Conservation (phyloP, 2,888 invertebrate species). For the Hypolimnas misippus region DNA sequence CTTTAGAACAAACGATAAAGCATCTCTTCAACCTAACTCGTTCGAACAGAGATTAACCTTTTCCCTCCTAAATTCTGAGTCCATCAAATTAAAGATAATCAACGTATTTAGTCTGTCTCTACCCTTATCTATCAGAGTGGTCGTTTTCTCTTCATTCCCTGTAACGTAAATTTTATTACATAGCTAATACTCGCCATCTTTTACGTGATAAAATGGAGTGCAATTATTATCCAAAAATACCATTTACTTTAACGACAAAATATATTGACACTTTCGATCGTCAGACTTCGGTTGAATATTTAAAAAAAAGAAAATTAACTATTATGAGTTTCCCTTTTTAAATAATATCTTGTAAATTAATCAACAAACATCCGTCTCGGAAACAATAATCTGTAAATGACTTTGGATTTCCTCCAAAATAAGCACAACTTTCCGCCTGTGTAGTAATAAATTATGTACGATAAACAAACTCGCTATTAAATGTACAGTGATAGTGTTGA, state of each 20-base stretch:
- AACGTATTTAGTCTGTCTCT: background rate
- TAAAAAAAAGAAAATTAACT: too few relatives aligned
- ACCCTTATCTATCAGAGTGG: constrained; percentile 13
- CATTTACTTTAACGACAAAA: too few relatives aligned
- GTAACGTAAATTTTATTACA: constrained; percentile 26
- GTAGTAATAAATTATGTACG: constrained; percentile 64
- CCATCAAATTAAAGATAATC: constrained; percentile 19
- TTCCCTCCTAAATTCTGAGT: background rate
- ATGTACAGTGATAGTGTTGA: constrained; percentile 43
- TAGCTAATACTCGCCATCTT: constrained; percentile 17
- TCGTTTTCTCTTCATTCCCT: constrained; percentile 18
- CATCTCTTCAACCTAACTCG: background rate
- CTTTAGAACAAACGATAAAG: background rate
- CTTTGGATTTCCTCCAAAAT: constrained; percentile 28
- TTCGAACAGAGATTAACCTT: background rate
- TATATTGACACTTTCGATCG: constrained; percentile 14
- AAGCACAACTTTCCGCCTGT: constrained; percentile 9
- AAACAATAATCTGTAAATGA: constrained; percentile 23
- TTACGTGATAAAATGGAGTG: constrained; percentile 9
- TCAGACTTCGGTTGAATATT: too few relatives aligned
- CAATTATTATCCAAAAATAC: constrained; percentile 16
- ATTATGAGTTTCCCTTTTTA: too few relatives aligned
- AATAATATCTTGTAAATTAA: too few relatives aligned
- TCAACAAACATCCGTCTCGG: constrained; percentile 13
- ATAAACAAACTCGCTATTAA: constrained; percentile 63